Conservation (phyloP, 2,113 vertebrate species). For the Tychaedon coryphoeus region DNA sequence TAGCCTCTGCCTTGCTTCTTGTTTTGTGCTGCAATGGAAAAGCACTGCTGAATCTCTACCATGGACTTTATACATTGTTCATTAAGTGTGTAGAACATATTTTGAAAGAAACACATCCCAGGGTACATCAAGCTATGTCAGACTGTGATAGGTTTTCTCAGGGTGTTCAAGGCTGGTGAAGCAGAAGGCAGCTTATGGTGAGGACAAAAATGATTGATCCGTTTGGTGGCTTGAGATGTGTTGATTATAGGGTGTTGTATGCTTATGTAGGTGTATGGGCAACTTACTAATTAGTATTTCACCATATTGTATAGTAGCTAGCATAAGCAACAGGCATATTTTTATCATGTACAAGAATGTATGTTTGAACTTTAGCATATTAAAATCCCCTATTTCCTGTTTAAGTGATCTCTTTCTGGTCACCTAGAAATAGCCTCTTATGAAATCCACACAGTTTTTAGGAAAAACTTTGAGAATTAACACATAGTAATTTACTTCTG, state of each 20-base stretch:
- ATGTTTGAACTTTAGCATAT: not conserved
- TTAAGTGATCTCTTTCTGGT: conserved; percentile 4
- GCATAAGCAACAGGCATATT: not conserved
- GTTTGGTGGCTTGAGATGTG: conserved; percentile 2
- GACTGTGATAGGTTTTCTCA: not conserved
- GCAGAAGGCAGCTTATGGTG: not conserved
- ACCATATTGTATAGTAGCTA: not conserved
- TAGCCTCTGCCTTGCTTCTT: not conserved
- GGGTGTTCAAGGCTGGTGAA: not conserved
- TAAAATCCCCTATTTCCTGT: not conserved
- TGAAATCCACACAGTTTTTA: not conserved
- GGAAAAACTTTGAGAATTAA: not conserved
- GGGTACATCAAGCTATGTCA: not conserved
- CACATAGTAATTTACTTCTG: not conserved
- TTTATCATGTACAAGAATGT: not conserved
- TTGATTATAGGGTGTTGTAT: not conserved
- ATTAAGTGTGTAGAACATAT: not conserved
- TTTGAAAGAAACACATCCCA: conserved; percentile 15
- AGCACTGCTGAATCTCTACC: not conserved
- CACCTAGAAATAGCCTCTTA: not conserved
- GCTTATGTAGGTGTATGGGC: not conserved
- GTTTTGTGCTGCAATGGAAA: conserved; percentile 29
- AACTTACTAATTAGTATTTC: not conserved
- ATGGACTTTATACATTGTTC: not conserved
- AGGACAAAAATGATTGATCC: not conserved